Base-by-base conservation (phyloP, 92 coral and sea anemone genomes). In the Blastomussa wellsi region DNA sequence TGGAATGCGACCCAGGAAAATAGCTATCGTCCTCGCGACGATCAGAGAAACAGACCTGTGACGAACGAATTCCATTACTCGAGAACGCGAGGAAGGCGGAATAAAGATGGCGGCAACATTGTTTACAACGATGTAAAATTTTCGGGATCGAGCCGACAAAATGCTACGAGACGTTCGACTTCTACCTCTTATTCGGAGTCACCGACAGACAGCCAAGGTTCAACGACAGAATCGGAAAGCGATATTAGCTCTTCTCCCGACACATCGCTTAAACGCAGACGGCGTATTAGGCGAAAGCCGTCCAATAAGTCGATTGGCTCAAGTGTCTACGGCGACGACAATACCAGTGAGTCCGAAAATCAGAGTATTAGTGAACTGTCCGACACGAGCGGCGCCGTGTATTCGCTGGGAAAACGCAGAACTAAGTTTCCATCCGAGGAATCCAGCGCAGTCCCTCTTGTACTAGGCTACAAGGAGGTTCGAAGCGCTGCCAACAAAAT, bases 301-400 rank as follows among this genome's bases (percentile, higher is more conserved):
- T 94, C 95, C 75, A 86, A 87, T 78, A 94, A 94, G 89, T 94
- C 98, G 78, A 90, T 90, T 80, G 97, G 90, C 67, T 90, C 95
- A 88, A 91, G 95, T 86, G 86, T 93, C 82, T 92, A 92, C 72
- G 94, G 98, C 36, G 98, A 92, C 36, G 98, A 94, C 87, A 94
- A 94, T 80, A 92, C 98, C 6, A 94, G 93, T 31, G 98, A 94
- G 76, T 85, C 88, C 24, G 88, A 85, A 77, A 78, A 66, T 49
- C 88, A 85, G 74, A 85, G 83, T 24, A 37, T 77, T 28, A 77
- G 83, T 35, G 88, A 77, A 68, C 37, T 51, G 14, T 85, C 82
- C 22, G 88, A 72, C 2, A 44, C 82, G 78, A 82, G 24, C 82
- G 85, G 84, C 69, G 64, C 89, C 79, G 48, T 64, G 79, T 33